A percentile compares a stretch with the other conserved stretches of the same genome.
Conservation (phyloP, 2,113 vertebrate species). For the Piprites chloris region DNA sequence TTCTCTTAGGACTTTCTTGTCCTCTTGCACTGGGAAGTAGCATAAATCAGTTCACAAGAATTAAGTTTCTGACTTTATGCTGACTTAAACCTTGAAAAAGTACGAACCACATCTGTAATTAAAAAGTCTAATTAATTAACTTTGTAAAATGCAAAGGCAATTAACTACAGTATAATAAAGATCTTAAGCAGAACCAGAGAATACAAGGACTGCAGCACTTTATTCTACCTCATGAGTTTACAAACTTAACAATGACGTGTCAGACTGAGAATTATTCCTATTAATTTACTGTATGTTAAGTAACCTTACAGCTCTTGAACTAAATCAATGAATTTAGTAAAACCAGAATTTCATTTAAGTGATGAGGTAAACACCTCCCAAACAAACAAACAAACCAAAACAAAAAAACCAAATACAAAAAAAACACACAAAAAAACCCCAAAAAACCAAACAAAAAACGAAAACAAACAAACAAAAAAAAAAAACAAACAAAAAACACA, state of each 20-base stretch:
- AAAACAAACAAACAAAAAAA: not conserved
- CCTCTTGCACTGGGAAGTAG: not conserved
- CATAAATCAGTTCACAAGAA: not conserved
- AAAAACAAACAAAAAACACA: not conserved
- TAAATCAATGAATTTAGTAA: not conserved
- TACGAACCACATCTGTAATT: not conserved
- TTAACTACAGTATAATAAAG: not conserved
- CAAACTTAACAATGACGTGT: not conserved
- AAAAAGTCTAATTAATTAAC: not conserved
- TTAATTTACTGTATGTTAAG: not conserved
- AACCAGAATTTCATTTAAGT: not conserved
- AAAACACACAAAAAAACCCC: no score
- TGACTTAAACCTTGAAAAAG: not conserved
- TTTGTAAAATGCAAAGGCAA: not conserved
- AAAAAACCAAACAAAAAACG: not conserved
- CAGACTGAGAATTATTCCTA: not conserved
- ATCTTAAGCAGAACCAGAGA: not conserved
- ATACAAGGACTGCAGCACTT: not conserved
- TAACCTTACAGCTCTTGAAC: not conserved
- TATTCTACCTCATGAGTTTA: not conserved
- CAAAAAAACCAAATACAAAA: not conserved
- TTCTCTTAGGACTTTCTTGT: not conserved
- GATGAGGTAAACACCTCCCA: not conserved
- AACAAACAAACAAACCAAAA: not conserved
- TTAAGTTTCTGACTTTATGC: not conserved